Evolutionary conservation across 2,888 invertebrate species (phyloP), one percentile per base, ranked within the genome.

Genomic region (Rhimphoctona megacephalus): DNA sequence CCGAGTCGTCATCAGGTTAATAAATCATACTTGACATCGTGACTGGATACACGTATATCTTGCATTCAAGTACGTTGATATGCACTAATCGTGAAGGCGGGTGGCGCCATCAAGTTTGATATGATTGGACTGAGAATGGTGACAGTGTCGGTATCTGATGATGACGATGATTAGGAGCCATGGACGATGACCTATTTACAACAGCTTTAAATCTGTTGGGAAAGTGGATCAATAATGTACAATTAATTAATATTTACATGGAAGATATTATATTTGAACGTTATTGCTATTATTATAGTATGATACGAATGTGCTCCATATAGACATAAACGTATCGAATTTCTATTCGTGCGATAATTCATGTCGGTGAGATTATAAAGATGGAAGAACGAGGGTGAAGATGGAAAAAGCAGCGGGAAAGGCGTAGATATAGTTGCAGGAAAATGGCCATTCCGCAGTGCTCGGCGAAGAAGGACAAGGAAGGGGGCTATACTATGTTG

Each of bases 361-460:
- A 93, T 91, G 90, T 91, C 89, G 85, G 85, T 89, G 92, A 92
- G 92, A 92, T 92, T 92, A 92, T 89, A 92, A 91, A 92, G 36
- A 49, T 49, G 11, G 49, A 61, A 64, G 9, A 72, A 80, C 61
- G 49, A 36, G n/a, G 54, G 25, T 22, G 25, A 19, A 92, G 90
- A 67, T 36, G 11, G 67, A 61, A 46, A 90, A 86, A 91, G 91
- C 88, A 90, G 91, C 88, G 89, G 89, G 72, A 89, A 89, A 87
- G 82, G 88, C 69, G 88, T 39, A 69, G 78, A 7, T 64, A 49
- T 43, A 92, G 90, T 90, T 85, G 89, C 76, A 91, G 91, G 92
- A 91, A 93, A 92, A 92, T 91, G 91, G 92, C 92, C 91, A 93
- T 93, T 91, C 91, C 90, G 91, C 93, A 92, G 89, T 91, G 90